Base-by-base conservation (phyloP, 2,797 vertebrate species). In the Rhinoraja longicauda region DNA sequence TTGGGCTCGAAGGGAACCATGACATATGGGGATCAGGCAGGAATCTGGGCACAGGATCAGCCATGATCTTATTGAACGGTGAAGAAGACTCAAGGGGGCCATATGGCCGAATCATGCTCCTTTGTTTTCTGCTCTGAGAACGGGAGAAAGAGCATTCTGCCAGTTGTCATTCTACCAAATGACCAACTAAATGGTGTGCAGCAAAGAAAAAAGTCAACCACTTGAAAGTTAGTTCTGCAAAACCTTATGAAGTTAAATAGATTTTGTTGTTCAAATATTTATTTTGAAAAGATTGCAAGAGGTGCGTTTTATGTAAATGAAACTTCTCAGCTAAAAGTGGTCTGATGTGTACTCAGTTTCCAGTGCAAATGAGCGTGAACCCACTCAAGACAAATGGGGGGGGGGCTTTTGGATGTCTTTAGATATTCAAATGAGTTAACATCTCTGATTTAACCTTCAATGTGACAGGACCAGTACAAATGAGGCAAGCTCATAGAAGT, bases 261-360 rank as follows among this genome's bases (percentile, higher is more conserved):
- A 67, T 67, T 67, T 32, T 88, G 84, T n/a, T 36, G 59, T 1
- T 32, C n/a, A 88, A 36, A 59, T 67, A 88, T 17, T 36, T 88
- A 88, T 17, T 1, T 32, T 64, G n/a, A 62, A n/a, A 88, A 88
- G 84, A 36, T 88, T 62, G 7, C 84, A 88, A 64, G n/a, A 10
- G 62, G 19, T 13, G 21, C 64, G 84, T 19, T 88, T 88, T 64
- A 36, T 36, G 84, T 88, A 67, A 88, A 67, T 67, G 24, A 29
- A n/a, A 88, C 62, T 32, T 88, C 84, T 67, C 84, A 64, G 62
- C n/a, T 88, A 88, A 67, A 88, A 64, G 82, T 86, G 84, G 77
- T 59, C 62, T 67, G 17, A 67, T 88, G 84, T 88, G 15, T 21
- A 88, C 36, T 36, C 84, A 88, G 84, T 67, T 62, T 67, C 67